Percentiles rank a stretch among this genome's conserved stretches.
phyloP scores from a whole-genome alignment of 2,113 vertebrate genomes.

The Stigmatopora argus region DNA sequence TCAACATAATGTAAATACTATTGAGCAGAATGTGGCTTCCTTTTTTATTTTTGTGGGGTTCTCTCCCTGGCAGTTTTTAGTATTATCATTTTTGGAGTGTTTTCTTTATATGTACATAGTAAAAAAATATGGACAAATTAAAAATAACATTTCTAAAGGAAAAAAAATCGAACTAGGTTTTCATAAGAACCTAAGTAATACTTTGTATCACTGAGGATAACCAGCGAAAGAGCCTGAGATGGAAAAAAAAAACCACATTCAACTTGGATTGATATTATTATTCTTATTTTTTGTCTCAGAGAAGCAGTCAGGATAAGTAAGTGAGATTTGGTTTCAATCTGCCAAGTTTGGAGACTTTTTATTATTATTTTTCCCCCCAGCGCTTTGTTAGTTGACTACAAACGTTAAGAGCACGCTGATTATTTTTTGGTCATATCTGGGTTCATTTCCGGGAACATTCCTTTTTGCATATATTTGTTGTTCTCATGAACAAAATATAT shows the following conservation, averaged over 20 bases:
- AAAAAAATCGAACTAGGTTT: conserved; percentile 22
- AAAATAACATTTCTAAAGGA: not conserved
- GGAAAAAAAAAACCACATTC: not conserved
- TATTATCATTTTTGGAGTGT: too few relatives aligned
- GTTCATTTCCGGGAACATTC: not conserved
- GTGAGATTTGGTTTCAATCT: not conserved
- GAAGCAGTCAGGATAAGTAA: not conserved
- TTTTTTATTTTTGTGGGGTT: conserved; percentile 21
- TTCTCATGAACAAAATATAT: not conserved
- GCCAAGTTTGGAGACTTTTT: not conserved
- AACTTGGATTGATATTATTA: not conserved
- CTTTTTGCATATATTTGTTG: not conserved
- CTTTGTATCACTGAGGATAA: conserved; percentile 27
- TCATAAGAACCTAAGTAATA: conserved; percentile 38
- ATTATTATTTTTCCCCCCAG: not conserved
- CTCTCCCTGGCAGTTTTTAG: too few relatives aligned
- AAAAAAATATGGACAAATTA: not conserved
- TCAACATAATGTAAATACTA: conserved; percentile 68
- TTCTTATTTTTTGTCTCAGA: not conserved
- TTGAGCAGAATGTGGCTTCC: conserved; percentile 64
- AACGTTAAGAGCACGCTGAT: not conserved
- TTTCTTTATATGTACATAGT: conserved; percentile 31
- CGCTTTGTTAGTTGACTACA: not conserved
- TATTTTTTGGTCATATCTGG: not conserved
- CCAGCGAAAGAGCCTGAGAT: not conserved